These are phyloP conservation scores for Caligus rogercresseyi DNA, from an alignment of 1,140 invertebrate species.

Conservation along the genomic window DNA sequence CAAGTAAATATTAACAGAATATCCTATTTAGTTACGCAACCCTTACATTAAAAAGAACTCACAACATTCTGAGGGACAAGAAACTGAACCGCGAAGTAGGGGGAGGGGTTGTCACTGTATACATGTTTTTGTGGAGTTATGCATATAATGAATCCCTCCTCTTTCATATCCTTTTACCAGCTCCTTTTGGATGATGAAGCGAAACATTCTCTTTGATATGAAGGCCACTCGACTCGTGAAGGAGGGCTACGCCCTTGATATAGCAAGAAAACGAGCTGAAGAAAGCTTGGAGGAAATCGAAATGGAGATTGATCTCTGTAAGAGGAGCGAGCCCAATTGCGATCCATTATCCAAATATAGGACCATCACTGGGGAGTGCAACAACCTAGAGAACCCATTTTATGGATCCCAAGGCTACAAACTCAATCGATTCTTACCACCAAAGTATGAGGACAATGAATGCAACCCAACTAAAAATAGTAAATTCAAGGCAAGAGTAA, in stretches of 20 bases:
- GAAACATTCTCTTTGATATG: neutral
- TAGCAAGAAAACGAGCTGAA: neutral
- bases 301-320: neutral
- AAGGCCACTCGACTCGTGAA: neutral
- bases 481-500: neutral
- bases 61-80: too few species aligned
- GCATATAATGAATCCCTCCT: too few species aligned
- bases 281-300: neutral
- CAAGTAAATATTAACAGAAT: too few species aligned
- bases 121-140: too few species aligned
- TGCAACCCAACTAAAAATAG: neutral
- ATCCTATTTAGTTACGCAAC: too few species aligned
- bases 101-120: too few species aligned
- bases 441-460: neutral
- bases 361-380: slow-evolving; percentile 40
- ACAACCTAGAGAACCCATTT: slow-evolving; percentile 37
- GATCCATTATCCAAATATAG: slow-evolving; percentile 39
- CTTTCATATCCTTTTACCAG: neutral
- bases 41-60: too few species aligned
- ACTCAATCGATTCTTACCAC: neutral
- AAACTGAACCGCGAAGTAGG: too few species aligned
- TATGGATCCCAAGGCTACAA: slow-evolving; percentile 28
- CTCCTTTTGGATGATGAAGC: neutral
- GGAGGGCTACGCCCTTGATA: neutral
- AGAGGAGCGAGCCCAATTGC: slow-evolving; percentile 27